Evolutionary conservation across 2,113 vertebrate species (phyloP).

Genomic region (Anas platyrhynchos): DNA sequence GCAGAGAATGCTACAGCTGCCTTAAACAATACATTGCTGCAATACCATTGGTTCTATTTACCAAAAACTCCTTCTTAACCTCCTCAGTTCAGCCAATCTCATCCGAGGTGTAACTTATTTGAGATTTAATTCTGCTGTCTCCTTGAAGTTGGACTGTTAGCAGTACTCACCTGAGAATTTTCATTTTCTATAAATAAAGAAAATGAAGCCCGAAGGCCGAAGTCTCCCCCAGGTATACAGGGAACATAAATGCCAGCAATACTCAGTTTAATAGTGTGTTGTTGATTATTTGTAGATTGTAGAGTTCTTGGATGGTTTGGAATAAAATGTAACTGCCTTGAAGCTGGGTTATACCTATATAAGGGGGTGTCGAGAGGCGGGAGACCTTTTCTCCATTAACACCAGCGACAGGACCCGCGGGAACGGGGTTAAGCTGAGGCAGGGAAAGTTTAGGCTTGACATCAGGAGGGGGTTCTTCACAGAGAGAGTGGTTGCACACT

Average conservation of each 20-base stretch:
- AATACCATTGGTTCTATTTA: neutral
- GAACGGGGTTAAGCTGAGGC: no score
- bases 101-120: neutral
- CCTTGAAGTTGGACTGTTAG: rapidly evolving
- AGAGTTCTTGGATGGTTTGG: neutral
- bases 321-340: neutral
- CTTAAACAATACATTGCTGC: neutral
- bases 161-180: neutral
- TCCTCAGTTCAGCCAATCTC: neutral
- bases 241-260: neutral
- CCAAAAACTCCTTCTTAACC: neutral
- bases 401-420: no score
- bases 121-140: neutral
- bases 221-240: rapidly evolving
- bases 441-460: no score
- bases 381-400: no score
- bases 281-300: neutral
- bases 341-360: neutral
- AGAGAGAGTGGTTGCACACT: no score
- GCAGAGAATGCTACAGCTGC: neutral
- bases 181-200: neutral
- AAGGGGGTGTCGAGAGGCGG: no score
- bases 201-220: neutral
- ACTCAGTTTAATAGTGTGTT: neutral
- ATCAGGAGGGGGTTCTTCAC: no score